Conservation (phyloP, 2,888 invertebrate genomes). For the Noctua janthe region DNA sequence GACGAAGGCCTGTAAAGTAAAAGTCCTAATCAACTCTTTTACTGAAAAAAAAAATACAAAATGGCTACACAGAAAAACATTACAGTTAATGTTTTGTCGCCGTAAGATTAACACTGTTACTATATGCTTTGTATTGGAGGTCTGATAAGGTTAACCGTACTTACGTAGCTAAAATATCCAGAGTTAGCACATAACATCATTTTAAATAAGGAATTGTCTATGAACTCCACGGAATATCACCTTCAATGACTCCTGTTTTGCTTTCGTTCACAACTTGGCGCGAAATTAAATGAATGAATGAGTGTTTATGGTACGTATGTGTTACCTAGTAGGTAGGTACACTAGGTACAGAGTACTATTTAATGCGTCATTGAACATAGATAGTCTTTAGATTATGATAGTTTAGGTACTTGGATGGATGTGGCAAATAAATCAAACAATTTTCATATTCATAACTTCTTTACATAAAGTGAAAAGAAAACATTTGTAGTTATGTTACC, state of each 20-base stretch:
- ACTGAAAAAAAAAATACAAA: not conserved
- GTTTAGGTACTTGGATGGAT: conserved; percentile 21
- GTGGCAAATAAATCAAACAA: conserved; percentile 41
- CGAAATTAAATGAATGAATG: conserved; percentile 45
- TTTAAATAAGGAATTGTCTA: conserved; percentile 41
- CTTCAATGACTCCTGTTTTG: conserved; percentile 50
- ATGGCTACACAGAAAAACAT: not conserved
- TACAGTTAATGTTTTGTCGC: not conserved
- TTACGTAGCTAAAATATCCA: not conserved
- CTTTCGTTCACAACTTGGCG: conserved; percentile 40
- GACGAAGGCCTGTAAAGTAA: not conserved
- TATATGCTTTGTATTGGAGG: not conserved
- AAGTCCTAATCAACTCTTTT: not conserved
- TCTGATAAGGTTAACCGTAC: not conserved
- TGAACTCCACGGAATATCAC: conserved; percentile 56
- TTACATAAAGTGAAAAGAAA: not conserved
- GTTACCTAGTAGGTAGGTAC: not conserved
- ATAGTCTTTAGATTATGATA: conserved; percentile 3
- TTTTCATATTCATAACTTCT: not conserved
- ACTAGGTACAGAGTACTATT: conserved; percentile 24
- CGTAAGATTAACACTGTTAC: not conserved
- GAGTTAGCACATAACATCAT: conserved; percentile 5
- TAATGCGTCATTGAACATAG: conserved; percentile 49
- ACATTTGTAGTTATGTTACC: not conserved
- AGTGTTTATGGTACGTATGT: conserved; percentile 15